phyloP scores from a whole-genome alignment of 2,113 vertebrate species.

The Ailuropoda melanoleuca region DNA sequence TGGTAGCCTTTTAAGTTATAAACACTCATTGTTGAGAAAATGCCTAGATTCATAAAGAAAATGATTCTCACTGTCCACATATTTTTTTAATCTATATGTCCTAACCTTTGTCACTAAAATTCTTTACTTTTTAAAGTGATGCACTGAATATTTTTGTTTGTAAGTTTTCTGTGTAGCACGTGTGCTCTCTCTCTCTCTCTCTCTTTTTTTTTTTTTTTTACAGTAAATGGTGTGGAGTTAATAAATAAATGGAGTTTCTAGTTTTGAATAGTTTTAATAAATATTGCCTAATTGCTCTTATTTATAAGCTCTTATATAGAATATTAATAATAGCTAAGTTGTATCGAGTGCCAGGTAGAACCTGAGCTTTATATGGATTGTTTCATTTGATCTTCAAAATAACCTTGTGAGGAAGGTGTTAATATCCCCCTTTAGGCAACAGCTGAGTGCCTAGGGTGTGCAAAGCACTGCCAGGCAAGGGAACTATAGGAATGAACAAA shows the following conservation, averaged over 20 bases:
- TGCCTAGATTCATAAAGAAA: neutral
- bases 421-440: neutral
- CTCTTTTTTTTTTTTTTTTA: neutral
- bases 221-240: neutral
- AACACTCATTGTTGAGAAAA: neutral
- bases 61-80: neutral
- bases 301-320: neutral
- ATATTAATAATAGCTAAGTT: neutral
- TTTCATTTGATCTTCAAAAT: neutral
- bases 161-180: neutral
- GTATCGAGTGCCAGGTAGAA: neutral
- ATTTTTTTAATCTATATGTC: neutral
- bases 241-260: neutral
- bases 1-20: neutral
- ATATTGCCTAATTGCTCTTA: neutral
- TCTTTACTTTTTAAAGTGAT: neutral
- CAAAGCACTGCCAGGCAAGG: neutral
- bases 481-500: neutral
- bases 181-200: neutral
- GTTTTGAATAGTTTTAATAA: slow-evolving; percentile 25
- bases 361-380: neutral
- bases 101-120: neutral
- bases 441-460: neutral
- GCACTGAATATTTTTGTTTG: neutral
- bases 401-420: neutral